These are phyloP conservation scores for Progne subis DNA, from an alignment of 2,113 vertebrate genomes.

Conservation along the genomic window DNA sequence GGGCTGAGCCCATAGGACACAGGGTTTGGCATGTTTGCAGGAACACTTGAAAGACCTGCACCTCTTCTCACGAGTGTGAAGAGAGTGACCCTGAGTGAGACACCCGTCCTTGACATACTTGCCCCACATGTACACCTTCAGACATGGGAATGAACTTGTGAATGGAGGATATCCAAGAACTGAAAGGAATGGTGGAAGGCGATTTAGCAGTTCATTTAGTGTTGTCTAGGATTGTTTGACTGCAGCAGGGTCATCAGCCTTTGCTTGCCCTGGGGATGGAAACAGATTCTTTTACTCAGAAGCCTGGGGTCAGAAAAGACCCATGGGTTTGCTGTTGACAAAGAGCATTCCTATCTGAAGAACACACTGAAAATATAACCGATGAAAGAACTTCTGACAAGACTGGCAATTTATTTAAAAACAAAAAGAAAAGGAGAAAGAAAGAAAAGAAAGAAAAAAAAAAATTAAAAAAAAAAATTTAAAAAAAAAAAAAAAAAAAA, in stretches of 20 bases:
- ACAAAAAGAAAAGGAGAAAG: not conserved
- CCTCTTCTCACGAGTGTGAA: not conserved
- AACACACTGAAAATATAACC: not conserved
- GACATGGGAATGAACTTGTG: not conserved
- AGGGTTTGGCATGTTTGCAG: not conserved
- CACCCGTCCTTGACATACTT: too few relatives aligned
- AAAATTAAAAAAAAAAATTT: accelerated
- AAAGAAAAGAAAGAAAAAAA: accelerated
- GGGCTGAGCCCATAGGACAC: not conserved
- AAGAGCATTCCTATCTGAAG: not conserved
- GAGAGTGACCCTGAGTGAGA: not conserved
- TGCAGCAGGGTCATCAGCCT: not conserved
- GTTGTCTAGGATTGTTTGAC: not conserved
- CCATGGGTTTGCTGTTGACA: not conserved
- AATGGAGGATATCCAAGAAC: not conserved
- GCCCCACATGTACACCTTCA: accelerated
- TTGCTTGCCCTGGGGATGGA: not conserved
- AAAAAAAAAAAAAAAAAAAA: too few relatives aligned
- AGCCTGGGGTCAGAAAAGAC: not conserved
- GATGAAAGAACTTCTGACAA: not conserved
- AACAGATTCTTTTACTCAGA: not conserved
- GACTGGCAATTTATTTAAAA: not conserved
- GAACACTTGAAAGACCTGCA: not conserved
- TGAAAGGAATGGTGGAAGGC: not conserved
- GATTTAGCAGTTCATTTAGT: not conserved